phyloP scores from a whole-genome alignment of 2,113 vertebrate genomes.

The Corythornis cristatus region DNA sequence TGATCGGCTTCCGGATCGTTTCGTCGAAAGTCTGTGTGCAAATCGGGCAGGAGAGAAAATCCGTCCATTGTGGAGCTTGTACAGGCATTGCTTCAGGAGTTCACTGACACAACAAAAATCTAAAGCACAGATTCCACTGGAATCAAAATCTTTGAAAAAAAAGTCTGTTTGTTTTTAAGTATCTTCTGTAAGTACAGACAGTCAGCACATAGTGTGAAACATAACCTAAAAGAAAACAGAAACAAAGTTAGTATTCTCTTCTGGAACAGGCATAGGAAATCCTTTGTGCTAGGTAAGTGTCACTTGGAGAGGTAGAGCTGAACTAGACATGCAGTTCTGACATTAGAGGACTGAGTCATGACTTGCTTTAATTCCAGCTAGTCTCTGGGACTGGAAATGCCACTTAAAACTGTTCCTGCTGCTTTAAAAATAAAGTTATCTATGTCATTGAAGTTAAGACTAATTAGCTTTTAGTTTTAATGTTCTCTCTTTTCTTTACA shows the following conservation, averaged over 20 bases:
- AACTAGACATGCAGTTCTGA: background rate
- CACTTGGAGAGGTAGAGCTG: fast-evolving
- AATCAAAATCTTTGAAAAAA: conserved; percentile 88
- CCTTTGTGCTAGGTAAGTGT: background rate
- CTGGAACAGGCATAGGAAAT: background rate
- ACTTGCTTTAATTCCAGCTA: background rate
- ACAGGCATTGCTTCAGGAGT: conserved; percentile 94
- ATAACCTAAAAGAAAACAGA: conserved; percentile 83
- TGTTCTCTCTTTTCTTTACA: background rate
- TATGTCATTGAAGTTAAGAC: background rate
- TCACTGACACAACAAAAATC: conserved; percentile 82
- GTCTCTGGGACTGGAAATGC: background rate
- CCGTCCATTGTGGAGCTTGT: conserved; percentile 99
- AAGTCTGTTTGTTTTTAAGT: conserved; percentile 86
- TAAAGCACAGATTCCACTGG: conserved; percentile 98
- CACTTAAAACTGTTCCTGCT: background rate
- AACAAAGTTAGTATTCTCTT: background rate
- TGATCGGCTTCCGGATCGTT: conserved; percentile 96
- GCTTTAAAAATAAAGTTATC: background rate
- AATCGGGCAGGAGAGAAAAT: conserved; percentile 99
- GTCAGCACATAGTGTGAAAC: conserved; percentile 95
- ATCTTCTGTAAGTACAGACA: conserved; percentile 93
- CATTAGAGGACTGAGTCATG: background rate
- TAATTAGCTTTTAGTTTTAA: background rate
- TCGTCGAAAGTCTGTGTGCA: conserved; percentile 99